Base-by-base conservation (phyloP, 2,888 invertebrate genomes). In the Archips xylosteana region DNA sequence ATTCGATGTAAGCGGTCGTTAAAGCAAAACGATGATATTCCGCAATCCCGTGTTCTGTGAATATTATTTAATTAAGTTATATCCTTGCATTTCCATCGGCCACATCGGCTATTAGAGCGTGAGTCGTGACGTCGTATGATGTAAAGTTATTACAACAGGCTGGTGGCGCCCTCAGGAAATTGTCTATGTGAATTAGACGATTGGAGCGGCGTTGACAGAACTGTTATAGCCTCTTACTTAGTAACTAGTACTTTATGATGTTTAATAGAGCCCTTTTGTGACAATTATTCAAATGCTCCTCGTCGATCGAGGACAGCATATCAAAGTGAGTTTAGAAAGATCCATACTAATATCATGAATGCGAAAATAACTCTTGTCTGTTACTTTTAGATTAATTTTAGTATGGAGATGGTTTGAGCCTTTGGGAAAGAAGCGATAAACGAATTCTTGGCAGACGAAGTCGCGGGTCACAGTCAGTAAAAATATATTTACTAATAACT, bases 91-190 rank as follows among this genome's bases (percentile, higher is more conserved):
- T 61, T 64, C 69, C 64, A 69, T 59, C 13, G 68, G 68, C 63
- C 60, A 64, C 12, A 51, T 61, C 64, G 64, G 23, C 60, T 47
- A 65, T 59, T 74, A 74, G 42, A 69, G 42, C 45, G 49, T 23
- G 34, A 70, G 74, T 60, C 74, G 69, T 74, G 74, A 70, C 69
- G 45, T 51, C 51, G 42, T 47, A 65, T 70, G 74, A 74, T 74
- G 74, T 70, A 74, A 70, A 74, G 69, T 74, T 74, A 74, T 74
- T 74, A 70, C 61, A 73, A 64, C 64, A 47, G 51, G 64, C 57
- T 36, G 61, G 71, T 68, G 57, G 72, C 64, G 74, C 74, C 74
- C 64, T 70, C 65, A 74, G 69, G 64, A 64, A 70, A 59, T 64
- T 63, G 57, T 63, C 68, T 32, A 49, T 59, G 47, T 64, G 68